Evolutionary conservation across 2,888 invertebrate species (phyloP).

Genomic region (Tipula lateralis): DNA sequence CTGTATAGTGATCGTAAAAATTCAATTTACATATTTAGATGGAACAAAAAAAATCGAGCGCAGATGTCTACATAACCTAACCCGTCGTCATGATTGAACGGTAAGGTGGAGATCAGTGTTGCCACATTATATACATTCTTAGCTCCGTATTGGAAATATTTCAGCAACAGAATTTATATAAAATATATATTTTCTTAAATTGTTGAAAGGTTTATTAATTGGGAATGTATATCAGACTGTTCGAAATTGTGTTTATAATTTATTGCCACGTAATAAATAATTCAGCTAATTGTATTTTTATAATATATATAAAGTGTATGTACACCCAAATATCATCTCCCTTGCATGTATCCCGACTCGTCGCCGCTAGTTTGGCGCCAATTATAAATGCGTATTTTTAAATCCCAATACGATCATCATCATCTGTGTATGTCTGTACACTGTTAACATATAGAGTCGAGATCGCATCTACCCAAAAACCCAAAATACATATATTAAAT

Average conservation of each 20-base stretch:
- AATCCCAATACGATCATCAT: background rate
- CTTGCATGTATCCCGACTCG: background rate
- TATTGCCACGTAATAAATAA: background rate
- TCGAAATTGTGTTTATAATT: background rate
- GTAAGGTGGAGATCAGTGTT: slow-evolving; percentile 19
- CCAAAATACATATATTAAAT: slow-evolving; percentile 24
- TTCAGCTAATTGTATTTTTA: background rate
- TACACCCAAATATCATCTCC: background rate
- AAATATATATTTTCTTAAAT: background rate
- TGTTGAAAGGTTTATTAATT: slow-evolving; percentile 19
- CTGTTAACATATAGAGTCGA: no score
- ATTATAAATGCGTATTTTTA: background rate
- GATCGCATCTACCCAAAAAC: background rate
- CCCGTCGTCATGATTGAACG: slow-evolving; percentile 5
- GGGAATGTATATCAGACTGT: background rate
- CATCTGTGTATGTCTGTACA: background rate
- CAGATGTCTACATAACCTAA: background rate
- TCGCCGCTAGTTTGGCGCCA: background rate
- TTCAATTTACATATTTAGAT: background rate
- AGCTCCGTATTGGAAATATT: background rate
- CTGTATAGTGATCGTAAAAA: background rate
- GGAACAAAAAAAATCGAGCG: background rate
- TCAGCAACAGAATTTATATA: background rate
- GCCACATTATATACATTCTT: background rate
- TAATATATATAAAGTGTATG: background rate